These are phyloP conservation scores for Spheniscus mendiculus DNA, from an alignment of 2,113 vertebrate genomes.

Conservation along the genomic window DNA sequence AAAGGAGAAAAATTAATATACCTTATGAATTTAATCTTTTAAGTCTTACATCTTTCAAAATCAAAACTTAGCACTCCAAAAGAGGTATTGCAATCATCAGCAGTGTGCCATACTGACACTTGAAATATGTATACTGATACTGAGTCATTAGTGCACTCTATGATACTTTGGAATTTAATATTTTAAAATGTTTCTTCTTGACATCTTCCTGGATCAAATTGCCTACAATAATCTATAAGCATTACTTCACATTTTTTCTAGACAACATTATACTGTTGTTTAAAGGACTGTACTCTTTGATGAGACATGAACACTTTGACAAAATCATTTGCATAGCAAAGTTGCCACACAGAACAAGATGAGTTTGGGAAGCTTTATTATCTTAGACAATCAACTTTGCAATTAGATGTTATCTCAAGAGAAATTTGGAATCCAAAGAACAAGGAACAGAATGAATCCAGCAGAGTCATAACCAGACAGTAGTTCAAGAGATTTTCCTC, in stretches of 20 bases:
- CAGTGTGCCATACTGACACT: background rate
- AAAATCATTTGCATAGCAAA: background rate
- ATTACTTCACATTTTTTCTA: background rate
- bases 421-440: background rate
- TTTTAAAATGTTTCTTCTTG: background rate
- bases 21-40: background rate
- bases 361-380: background rate
- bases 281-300: background rate
- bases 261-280: background rate
- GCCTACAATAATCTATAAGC: background rate
- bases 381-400: background rate
- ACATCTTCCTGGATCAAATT: background rate
- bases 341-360: background rate
- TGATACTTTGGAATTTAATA: background rate
- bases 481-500: background rate
- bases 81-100: background rate
- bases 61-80: background rate
- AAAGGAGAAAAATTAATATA: background rate
- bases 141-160: background rate
- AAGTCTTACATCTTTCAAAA: background rate
- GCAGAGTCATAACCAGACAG: background rate
- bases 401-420: background rate
- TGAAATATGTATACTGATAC: background rate
- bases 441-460: background rate
- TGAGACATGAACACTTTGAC: background rate